Evolutionary conservation across 2,797 vertebrate species (phyloP).

Genomic region (Otus scops): DNA sequence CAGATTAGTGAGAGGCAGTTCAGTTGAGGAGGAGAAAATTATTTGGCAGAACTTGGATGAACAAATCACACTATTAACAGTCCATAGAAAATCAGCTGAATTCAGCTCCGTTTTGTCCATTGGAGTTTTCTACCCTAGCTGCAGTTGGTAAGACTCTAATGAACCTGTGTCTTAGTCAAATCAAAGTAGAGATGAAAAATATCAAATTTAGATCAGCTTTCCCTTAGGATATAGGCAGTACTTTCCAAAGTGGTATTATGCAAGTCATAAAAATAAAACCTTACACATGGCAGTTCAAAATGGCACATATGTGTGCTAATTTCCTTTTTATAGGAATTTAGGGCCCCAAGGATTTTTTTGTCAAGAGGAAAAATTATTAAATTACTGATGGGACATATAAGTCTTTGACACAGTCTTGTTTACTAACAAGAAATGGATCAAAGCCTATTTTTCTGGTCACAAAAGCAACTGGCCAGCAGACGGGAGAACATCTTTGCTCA

Average conservation of each 20-base stretch:
- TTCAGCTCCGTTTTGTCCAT: not conserved
- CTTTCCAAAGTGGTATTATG: not conserved
- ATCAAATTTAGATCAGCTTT: not conserved
- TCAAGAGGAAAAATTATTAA: not conserved
- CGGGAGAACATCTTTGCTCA: not conserved
- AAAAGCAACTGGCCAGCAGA: not conserved
- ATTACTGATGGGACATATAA: not conserved
- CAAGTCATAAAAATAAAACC: not conserved
- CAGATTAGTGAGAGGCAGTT: not conserved
- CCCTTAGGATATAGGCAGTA: not conserved
- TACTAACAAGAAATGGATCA: not conserved
- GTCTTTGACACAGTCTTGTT: not conserved
- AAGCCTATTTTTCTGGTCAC: not conserved
- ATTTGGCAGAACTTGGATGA: not conserved
- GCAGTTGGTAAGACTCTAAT: not conserved
- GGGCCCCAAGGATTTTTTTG: not conserved
- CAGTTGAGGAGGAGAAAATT: not conserved
- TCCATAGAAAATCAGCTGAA: not conserved
- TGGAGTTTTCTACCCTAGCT: not conserved
- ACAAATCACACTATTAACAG: not conserved
- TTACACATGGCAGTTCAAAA: not conserved
- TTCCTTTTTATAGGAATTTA: not conserved
- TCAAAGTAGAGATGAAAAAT: not conserved
- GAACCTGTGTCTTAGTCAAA: not conserved
- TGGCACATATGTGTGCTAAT: not conserved